Percentiles rank a stretch among this genome's conserved stretches.
Conservation (phyloP, 2,113 vertebrate genomes). For the Poeciliopsis retropinna region DNA sequence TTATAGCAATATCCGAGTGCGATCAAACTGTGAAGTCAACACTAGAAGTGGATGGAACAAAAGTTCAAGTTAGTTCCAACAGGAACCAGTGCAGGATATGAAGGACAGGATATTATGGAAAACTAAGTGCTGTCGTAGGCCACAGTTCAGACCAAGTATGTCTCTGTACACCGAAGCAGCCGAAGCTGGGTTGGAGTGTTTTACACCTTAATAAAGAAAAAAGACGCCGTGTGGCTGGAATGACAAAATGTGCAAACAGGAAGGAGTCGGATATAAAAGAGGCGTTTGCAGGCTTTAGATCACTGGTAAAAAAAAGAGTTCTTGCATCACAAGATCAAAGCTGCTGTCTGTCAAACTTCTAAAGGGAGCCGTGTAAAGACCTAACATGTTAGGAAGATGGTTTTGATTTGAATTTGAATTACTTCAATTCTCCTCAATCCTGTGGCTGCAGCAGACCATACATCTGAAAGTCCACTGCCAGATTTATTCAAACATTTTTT, state of each 20-base stretch:
- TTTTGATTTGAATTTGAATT: conserved; percentile 52
- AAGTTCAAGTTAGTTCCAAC: conserved; percentile 2
- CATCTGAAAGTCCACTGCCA: conserved; percentile 14
- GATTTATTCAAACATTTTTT: conserved; percentile 19
- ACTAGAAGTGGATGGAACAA: background rate
- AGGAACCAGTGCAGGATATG: conserved; percentile 4
- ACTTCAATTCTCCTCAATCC: conserved; percentile 13
- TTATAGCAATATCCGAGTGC: no score
- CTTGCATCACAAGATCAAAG: conserved; percentile 58
- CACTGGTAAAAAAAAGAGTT: conserved; percentile 42
- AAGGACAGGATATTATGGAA: background rate
- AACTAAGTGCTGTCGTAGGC: background rate
- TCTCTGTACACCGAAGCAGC: background rate
- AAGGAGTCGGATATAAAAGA: conserved; percentile 41
- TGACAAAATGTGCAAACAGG: conserved; percentile 41
- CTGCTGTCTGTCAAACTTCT: conserved; percentile 23
- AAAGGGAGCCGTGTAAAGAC: conserved; percentile 37
- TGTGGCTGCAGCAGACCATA: conserved; percentile 32
- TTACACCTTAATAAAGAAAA: conserved; percentile 3
- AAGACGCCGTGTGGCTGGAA: conserved; percentile 25
- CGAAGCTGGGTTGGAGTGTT: conserved; percentile 4
- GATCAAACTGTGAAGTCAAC: no score
- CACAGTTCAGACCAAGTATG: background rate
- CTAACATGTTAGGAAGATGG: conserved; percentile 49
- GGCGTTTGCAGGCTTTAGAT: conserved; percentile 47